phyloP scores from a whole-genome alignment of 2,888 invertebrate species.

The Lingula anatina region DNA sequence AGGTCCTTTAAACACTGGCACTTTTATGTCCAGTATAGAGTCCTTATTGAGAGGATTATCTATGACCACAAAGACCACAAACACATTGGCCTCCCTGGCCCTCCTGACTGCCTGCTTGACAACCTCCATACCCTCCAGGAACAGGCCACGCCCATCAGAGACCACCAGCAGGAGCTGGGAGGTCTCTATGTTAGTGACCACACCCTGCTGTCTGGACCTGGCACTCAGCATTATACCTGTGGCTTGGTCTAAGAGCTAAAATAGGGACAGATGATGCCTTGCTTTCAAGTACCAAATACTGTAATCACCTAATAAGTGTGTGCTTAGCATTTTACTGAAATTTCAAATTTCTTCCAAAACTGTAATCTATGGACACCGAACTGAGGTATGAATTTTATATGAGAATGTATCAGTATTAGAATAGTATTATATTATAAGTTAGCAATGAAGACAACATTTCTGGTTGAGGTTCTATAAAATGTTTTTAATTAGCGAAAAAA shows the following conservation, averaged over 20 bases:
- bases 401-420: too few relatives aligned
- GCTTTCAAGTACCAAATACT: neutral
- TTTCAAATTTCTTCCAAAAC: too few relatives aligned
- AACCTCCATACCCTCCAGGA: constrained; percentile 72
- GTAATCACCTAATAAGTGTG: too few relatives aligned
- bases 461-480: too few relatives aligned
- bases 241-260: constrained; percentile 67
- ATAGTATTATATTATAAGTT: too few relatives aligned
- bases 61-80: constrained; percentile 90
- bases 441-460: too few relatives aligned
- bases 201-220: constrained; percentile 22
- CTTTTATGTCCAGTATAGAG: constrained; percentile 84
- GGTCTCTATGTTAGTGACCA: constrained; percentile 23
- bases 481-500: too few relatives aligned
- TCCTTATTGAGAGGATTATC: constrained; percentile 91
- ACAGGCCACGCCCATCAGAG: constrained; percentile 92
- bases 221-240: constrained; percentile 60
- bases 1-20: constrained; percentile 66
- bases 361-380: too few relatives aligned
- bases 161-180: constrained; percentile 84
- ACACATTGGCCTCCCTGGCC: constrained; percentile 77
- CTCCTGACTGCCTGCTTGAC: constrained; percentile 75
- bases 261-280: neutral
- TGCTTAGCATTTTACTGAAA: too few relatives aligned
- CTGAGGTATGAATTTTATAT: too few relatives aligned